A percentile compares a stretch with the other conserved stretches of the same genome.
phyloP scores from a whole-genome alignment of 2,797 vertebrate genomes.

The Morus bassanus region DNA sequence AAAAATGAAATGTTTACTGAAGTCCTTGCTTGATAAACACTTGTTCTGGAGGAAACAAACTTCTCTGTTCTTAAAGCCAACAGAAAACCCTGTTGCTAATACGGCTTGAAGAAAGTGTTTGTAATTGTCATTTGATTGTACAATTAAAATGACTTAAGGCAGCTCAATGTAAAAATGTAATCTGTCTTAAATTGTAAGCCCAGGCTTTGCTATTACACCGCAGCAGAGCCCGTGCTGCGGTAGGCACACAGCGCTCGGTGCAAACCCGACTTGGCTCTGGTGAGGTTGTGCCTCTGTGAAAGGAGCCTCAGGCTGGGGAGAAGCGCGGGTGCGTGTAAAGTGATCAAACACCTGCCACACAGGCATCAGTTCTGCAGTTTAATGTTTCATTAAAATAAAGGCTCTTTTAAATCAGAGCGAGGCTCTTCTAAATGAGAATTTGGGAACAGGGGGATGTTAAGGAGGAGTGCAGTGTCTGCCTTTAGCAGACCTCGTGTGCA shows the following conservation, averaged over 20 bases:
- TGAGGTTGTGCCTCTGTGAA: background rate
- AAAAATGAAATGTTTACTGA: background rate
- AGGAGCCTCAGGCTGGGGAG: background rate
- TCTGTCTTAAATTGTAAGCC: background rate
- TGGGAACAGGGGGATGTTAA: background rate
- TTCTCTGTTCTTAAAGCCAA: background rate
- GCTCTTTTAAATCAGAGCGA: background rate
- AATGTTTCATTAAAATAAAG: background rate
- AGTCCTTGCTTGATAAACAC: background rate
- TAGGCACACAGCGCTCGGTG: fast-evolving
- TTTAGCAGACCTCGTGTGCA: background rate
- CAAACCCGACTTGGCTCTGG: fast-evolving
- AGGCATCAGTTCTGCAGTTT: fast-evolving
- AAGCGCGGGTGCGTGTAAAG: fast-evolving
- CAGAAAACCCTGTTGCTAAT: background rate
- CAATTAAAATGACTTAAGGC: background rate
- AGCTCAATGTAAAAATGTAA: background rate
- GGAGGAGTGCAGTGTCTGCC: background rate
- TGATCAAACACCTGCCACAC: fast-evolving
- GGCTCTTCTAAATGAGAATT: background rate
- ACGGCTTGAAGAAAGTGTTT: background rate
- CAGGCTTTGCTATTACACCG: no score
- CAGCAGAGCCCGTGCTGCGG: background rate
- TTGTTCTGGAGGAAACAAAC: background rate
- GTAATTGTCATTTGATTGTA: background rate